phyloP scores from a whole-genome alignment of 2,888 invertebrate species.

The Thecophora atra region DNA sequence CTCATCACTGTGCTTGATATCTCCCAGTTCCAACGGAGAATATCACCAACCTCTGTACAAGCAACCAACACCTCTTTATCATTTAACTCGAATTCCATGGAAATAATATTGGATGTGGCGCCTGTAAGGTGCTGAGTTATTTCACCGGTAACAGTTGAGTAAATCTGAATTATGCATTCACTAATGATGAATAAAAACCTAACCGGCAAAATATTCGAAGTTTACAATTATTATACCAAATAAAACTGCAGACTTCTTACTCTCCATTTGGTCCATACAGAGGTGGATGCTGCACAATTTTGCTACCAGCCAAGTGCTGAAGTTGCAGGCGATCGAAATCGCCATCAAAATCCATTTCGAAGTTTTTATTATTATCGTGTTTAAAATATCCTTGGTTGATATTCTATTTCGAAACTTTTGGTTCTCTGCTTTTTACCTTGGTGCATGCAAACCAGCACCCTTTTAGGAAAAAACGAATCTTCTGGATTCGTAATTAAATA shows the following conservation, averaged over 20 bases:
- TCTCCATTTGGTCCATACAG: constrained; percentile 72
- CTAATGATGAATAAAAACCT: constrained; percentile 73
- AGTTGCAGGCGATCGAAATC: constrained; percentile 66
- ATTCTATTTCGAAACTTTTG: background rate
- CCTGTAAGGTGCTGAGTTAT: constrained; percentile 70
- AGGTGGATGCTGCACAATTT: constrained; percentile 71
- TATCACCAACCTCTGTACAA: constrained; percentile 69
- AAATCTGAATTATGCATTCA: constrained; percentile 71
- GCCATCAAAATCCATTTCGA: constrained; percentile 55
- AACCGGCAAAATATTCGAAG: constrained; percentile 24
- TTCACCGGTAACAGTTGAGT: constrained; percentile 74
- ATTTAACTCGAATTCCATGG: constrained; percentile 67
- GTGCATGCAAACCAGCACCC: background rate
- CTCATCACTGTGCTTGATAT: constrained; percentile 66
- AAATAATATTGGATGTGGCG: constrained; percentile 67
- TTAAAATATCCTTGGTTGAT: background rate
- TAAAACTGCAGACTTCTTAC: constrained; percentile 66
- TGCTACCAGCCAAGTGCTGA: constrained; percentile 72
- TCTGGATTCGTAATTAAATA: background rate
- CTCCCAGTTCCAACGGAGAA: constrained; percentile 73
- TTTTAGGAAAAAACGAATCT: background rate
- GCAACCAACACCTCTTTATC: constrained; percentile 67
- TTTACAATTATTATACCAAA: background rate
- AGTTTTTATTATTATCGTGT: background rate
- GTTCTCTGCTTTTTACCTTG: background rate